Evolutionary conservation across 2,888 invertebrate species (phyloP).

Genomic region (Drosophila ezoana): DNA sequence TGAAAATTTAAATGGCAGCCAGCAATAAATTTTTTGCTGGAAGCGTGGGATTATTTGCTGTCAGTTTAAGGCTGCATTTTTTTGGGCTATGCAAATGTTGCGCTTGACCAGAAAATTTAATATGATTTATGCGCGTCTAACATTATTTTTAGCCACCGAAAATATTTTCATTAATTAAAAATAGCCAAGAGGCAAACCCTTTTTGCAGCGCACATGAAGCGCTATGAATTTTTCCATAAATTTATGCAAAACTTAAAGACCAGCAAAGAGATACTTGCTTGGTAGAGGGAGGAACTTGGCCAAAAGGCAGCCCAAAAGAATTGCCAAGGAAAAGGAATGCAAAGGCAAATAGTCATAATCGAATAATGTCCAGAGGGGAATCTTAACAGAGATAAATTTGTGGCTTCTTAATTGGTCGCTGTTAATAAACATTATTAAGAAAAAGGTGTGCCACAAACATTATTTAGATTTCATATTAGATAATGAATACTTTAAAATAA

Average conservation of each 20-base stretch:
- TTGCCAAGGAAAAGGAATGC: conserved; percentile 1
- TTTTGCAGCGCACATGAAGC: conserved; percentile 32
- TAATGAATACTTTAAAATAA: conserved; percentile 5
- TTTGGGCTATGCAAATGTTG: not conserved
- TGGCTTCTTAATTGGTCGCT: conserved; percentile 55
- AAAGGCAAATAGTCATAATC: conserved; percentile 26
- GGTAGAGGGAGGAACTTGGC: conserved; percentile 2
- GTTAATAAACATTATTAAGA: conserved; percentile 25
- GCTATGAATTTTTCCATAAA: conserved; percentile 51
- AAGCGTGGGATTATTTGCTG: not conserved
- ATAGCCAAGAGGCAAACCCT: conserved; percentile 53
- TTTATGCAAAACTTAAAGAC: conserved; percentile 40
- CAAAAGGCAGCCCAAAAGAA: conserved; percentile 1
- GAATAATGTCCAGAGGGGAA: conserved; percentile 39
- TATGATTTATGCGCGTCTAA: conserved; percentile 36
- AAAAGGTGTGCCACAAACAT: conserved; percentile 10
- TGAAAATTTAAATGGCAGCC: conserved; percentile 28
- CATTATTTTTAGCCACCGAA: conserved; percentile 30
- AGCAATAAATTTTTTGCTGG: not conserved
- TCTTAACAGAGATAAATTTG: conserved; percentile 34
- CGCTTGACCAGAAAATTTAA: conserved; percentile 19
- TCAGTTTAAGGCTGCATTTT: conserved; percentile 15
- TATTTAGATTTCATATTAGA: conserved; percentile 18
- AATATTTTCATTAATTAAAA: conserved; percentile 71
- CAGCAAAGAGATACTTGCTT: conserved; percentile 32